Conservation (phyloP, 2,888 invertebrate genomes). For the Megamerina dolium region DNA sequence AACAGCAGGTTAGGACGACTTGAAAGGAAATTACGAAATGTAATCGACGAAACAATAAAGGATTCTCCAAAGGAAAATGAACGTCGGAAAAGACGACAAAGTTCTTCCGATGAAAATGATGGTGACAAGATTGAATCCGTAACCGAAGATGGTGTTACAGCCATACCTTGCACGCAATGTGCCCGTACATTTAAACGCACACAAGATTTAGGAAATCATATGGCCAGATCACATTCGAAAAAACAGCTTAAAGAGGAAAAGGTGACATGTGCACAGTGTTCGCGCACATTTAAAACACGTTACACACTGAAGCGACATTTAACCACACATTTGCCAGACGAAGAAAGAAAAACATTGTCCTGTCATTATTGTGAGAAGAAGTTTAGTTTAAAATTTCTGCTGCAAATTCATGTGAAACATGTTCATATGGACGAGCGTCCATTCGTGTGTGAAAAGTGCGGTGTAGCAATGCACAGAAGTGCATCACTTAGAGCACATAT, state of each 20-base stretch:
- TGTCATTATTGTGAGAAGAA: slow-evolving; percentile 43
- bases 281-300: slow-evolving; percentile 15
- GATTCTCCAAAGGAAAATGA: no score
- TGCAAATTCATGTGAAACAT: no score
- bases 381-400: slow-evolving; percentile 34
- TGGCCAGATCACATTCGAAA: slow-evolving; percentile 22
- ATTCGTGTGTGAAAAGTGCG: no score
- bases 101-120: neutral
- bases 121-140: no score
- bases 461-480: slow-evolving; percentile 49
- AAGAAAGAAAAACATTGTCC: no score
- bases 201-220: slow-evolving; percentile 21
- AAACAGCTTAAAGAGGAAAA: slow-evolving; percentile 7
- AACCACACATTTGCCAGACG: slow-evolving; percentile 30
- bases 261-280: slow-evolving; percentile 22
- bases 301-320: slow-evolving; percentile 20
- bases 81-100: no score
- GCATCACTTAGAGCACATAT: slow-evolving; percentile 51
- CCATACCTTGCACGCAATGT: slow-evolving; percentile 15
- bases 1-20: no score
- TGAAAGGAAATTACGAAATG: no score
- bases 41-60: no score
- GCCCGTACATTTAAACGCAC: slow-evolving; percentile 13
- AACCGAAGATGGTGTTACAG: slow-evolving; percentile 1
- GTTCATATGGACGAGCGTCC: no score